Evolutionary conservation across 2,113 vertebrate species (phyloP).

Genomic region (Tor tambroides): DNA sequence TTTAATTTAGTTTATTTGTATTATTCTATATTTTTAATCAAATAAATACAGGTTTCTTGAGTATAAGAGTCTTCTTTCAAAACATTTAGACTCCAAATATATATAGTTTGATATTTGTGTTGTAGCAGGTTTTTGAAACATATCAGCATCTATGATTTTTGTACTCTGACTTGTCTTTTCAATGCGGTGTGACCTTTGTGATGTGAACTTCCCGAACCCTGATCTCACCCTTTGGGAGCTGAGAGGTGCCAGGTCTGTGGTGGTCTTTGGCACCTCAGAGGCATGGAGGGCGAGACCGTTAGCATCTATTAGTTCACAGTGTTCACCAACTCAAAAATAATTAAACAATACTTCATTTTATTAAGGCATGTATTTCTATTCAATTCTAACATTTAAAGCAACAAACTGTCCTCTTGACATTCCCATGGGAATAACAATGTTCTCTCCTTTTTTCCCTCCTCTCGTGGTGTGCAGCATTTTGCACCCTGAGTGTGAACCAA

Average conservation of each 20-base stretch:
- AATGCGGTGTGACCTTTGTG: slow-evolving; percentile 5
- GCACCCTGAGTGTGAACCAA: slow-evolving; percentile 52
- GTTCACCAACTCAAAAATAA: not conserved
- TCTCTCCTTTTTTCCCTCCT: not conserved
- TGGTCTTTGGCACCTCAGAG: slow-evolving; percentile 43
- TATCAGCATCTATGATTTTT: not conserved
- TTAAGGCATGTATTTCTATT: not conserved
- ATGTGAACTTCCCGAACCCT: not conserved
- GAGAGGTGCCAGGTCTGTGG: slow-evolving; percentile 34
- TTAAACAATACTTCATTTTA: not conserved
- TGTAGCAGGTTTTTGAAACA: not conserved
- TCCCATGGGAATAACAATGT: slow-evolving; percentile 43
- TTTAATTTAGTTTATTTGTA: no score
- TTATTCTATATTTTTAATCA: no score
- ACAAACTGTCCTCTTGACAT: not conserved
- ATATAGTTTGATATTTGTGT: not conserved
- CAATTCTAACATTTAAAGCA: not conserved
- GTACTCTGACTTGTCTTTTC: not conserved
- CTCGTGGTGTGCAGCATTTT: slow-evolving; percentile 37
- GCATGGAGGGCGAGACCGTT: slow-evolving; percentile 21
- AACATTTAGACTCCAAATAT: no score
- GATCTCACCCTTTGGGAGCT: slow-evolving; percentile 8
- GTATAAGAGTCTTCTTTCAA: no score
- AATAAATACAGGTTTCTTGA: no score
- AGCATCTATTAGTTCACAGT: not conserved